Base-by-base conservation (phyloP, 1,140 invertebrate species). In the Tetramorium parvispinum region DNA sequence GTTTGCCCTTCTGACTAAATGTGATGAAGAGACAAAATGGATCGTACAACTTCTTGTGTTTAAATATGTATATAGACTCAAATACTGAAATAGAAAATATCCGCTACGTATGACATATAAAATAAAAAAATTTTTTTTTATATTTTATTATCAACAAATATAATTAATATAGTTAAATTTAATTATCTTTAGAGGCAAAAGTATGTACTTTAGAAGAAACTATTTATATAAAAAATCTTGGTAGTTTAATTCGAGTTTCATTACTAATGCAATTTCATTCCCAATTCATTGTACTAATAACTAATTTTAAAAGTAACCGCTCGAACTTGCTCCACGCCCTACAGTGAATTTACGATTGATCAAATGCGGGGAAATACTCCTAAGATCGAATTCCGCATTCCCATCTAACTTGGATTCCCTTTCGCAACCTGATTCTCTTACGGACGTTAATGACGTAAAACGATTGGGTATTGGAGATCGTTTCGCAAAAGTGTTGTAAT, bases 401-500 rank as follows among this genome's bases (percentile, higher is more conserved):
- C 27, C 87, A 59, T 86, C 24, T 55, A 77, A 86, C 82, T 81
- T 70, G 49, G 68, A 85, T 63, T 88, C 76, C n/a, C 71, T 46
- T 66, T 40, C n/a, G 87, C 85, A 77, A 77, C 32, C 53, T 37
- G 76, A 83, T 81, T 88, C 82, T 86, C 82, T 57, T 65, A 66
- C 68, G 27, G 51, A 49, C 51, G 70, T 49, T 75, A 59, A 71
- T 85, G 73, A 57, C 68, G 40, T 78, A 65, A 78, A 78, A 85
- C 81, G 81, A 87, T 87, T 70, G 82, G 43, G 40, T 83, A 75
- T 85, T 76, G 63, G 51, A 85, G 86, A 66, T 87, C 71, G 53
- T 66, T 65, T 68, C 81, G 79, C 49, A 53, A 51, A 75, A 85
- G 68, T 71, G 51, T 73, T 27, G 85, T 57, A 71, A 87, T 65